Evolutionary conservation across 2,113 vertebrate genomes (phyloP), one percentile per base, ranked within the genome.

Genomic region (Nothocercus nigrocapillus): DNA sequence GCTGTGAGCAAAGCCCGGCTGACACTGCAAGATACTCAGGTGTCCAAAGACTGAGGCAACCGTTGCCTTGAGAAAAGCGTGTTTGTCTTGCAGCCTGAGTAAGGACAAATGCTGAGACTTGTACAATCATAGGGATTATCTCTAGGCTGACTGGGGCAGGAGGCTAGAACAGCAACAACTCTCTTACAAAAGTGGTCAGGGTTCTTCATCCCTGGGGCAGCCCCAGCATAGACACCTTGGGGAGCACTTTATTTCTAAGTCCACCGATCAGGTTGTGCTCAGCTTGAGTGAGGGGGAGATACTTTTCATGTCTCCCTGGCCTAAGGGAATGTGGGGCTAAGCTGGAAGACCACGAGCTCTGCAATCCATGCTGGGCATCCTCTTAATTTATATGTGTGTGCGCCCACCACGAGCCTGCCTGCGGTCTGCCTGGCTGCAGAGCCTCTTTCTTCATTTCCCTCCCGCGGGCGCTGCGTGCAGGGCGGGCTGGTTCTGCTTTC

Each of bases 141-240:
- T 66, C 40, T 49, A 21, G 4, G 18, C 21, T 59, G 45, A 22
- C 77, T 11, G 25, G 42, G 68, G 59, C 20, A 74, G 91, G 67
- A 77, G 45, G 27, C 1, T 2, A 69, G 93, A 75, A 42, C 34
- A 38, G 38, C 1, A 0, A 28, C n/a, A 44, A 59, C 54, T 44
- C 30, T 42, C 72, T 82, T 17, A 2, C 5, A 28, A 32, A 58
- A 82, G 24, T 54, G 30, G 18, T 88, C 30, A 28, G 61, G 56
- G 44, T 25, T 1, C 38, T 69, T 74, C 42, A 45, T 67, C 24
- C 38, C 63, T 18, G 12, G 34, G 68, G 63, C 2, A 2, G 25
- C 30, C 68, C 47, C 1, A 0, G n/a, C 47, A 8, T 45, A 11
- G 11, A 30, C 24, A 38, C n/a, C 1, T 0, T 3, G 9, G 66